Evolutionary conservation across 2,888 invertebrate species (phyloP).

Genomic region (Cephus pulcher): DNA sequence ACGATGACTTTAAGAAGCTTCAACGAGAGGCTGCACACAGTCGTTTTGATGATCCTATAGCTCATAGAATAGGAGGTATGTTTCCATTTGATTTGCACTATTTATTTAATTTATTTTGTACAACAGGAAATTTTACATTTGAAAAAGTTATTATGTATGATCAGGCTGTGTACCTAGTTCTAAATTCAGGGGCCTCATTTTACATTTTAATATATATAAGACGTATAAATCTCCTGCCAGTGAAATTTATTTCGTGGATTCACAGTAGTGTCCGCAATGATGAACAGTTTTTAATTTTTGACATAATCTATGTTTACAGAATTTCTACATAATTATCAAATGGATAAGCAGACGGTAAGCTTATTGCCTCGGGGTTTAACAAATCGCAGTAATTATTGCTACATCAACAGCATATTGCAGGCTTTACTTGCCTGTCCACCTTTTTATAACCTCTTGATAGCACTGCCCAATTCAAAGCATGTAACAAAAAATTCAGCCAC

Average conservation of each 20-base stretch:
- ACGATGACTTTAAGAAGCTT: conserved; percentile 11
- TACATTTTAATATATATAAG: background rate
- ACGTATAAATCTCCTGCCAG: too few relatives aligned
- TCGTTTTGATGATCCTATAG: conserved; percentile 74
- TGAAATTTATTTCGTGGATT: background rate
- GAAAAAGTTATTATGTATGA: background rate
- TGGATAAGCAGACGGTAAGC: conserved; percentile 83
- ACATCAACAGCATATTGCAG: conserved; percentile 95
- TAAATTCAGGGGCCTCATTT: background rate
- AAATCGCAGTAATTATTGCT: conserved; percentile 96
- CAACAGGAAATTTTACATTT: background rate
- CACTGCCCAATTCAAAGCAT: conserved; percentile 75
- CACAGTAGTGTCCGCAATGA: background rate
- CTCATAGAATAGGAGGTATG: conserved; percentile 79
- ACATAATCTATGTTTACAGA: conserved; percentile 70
- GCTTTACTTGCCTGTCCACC: conserved; percentile 95
- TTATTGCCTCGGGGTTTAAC: conserved; percentile 90
- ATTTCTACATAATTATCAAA: conserved; percentile 78
- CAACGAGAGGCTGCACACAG: conserved; percentile 30
- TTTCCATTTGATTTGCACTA: conserved; percentile 27
- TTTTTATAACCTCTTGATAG: conserved; percentile 89
- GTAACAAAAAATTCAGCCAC: conserved; percentile 71
- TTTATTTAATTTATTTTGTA: conserved; percentile 10
- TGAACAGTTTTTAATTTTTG: background rate
- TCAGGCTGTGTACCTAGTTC: background rate